Base-by-base conservation (phyloP, 2,888 invertebrate genomes). In the Neocrepidodera transversa region DNA sequence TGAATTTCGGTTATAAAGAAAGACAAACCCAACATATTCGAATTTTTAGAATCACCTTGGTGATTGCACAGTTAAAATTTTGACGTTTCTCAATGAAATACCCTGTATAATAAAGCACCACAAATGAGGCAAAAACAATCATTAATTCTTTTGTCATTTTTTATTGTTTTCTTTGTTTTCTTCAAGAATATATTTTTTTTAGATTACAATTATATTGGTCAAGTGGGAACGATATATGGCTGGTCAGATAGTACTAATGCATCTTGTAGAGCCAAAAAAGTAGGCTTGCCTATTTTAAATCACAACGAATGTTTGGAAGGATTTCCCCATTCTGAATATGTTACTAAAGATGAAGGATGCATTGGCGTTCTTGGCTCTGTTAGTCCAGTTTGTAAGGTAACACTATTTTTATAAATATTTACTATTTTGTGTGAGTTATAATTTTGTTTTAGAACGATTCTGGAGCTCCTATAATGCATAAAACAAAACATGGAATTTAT, bases 261-360 rank as follows among this genome's bases (percentile, higher is more conserved):
- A n/a, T 74, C 78, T 1, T 86, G 86, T 65, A 75, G 80, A 35
- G 84, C 84, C 1, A 78, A 81, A 42, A 83, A 84, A 71, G 71
- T 83, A 10, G 82, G 83, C 1, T 76, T 85, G 13, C 85, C 85
- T 0, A 78, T 84, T 60, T 71, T 85, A 20, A 79, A 80, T 0
- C 67, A 71, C 2, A 68, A 70, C 6, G 80, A 83, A 54, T 86
- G 85, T 69, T 60, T 79, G 0, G 76, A 74, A 55, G 76, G 78
- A 1, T 76, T 78, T 1, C 66, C 74, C 0, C 73, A 80, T 52
- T 49, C 68, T 0, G 66, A 68, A 14, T 72, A 76, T 54, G 74
- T 81, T 48, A 82, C 81, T 36, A 67, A 73, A 14, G 84, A 85
- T 68, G 85, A 84, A 54, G 84, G 84, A 11, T 86, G 86, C 66